Conservation (phyloP, 2,113 vertebrate genomes). For the Perca flavescens region DNA sequence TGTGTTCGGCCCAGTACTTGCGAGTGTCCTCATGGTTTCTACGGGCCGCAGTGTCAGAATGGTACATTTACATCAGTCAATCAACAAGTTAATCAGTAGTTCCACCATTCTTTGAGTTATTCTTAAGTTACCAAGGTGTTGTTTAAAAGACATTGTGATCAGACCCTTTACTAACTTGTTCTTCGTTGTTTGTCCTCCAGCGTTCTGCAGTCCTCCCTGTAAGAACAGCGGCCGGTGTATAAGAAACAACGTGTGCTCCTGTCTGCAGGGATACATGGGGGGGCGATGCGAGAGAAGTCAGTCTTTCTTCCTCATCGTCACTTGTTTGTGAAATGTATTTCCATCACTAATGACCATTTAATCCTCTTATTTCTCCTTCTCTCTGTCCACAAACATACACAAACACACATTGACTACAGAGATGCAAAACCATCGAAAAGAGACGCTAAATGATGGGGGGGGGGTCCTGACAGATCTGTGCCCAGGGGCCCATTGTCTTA, state of each 20-base stretch:
- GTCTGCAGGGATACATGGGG: conserved; percentile 84
- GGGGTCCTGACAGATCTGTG: too few species aligned
- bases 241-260: conserved; percentile 82
- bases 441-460: too few species aligned
- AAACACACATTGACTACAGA: too few species aligned
- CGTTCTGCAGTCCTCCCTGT: conserved; percentile 87
- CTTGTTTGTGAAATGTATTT: not conserved
- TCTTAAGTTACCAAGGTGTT: too few species aligned
- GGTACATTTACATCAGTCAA: conserved; percentile 65
- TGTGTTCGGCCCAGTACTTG: conserved; percentile 77
- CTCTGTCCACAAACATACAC: too few species aligned
- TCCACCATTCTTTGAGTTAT: not conserved
- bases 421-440: too few species aligned
- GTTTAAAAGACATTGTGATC: too few species aligned
- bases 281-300: conserved; percentile 85
- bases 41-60: conserved; percentile 82
- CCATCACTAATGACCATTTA: not conserved
- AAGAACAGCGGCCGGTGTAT: conserved; percentile 87
- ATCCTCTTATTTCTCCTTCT: not conserved
- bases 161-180: too few species aligned
- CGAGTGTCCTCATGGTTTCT: conserved; percentile 81
- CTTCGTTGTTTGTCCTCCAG: conserved; percentile 57
- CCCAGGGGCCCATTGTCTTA: too few species aligned
- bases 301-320: conserved; percentile 31
- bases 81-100: not conserved